Percentiles rank a stretch among this genome's conserved stretches.
These are phyloP conservation scores for Poecile atricapillus DNA, from an alignment of 2,113 vertebrate genomes.

Conservation along the genomic window DNA sequence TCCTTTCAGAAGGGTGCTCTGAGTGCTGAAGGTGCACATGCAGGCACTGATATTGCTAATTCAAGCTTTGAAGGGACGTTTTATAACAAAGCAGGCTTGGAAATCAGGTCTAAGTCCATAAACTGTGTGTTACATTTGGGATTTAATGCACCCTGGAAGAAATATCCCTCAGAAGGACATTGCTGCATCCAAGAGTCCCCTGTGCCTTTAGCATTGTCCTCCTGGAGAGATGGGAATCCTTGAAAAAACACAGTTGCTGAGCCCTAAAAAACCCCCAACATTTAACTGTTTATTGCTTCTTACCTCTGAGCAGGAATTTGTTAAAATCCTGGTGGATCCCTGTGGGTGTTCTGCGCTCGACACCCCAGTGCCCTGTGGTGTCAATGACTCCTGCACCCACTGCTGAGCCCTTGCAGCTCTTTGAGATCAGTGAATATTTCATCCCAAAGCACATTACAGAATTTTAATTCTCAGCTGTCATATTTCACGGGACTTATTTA, in stretches of 20 bases:
- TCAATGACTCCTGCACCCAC: neutral
- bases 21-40: neutral
- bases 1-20: neutral
- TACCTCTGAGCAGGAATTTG: neutral
- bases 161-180: neutral
- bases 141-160: neutral
- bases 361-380: neutral
- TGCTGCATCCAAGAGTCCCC: neutral
- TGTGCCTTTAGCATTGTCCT: neutral
- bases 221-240: neutral
- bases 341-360: neutral
- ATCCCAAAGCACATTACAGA: neutral
- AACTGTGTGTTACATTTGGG: neutral
- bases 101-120: neutral
- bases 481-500: neutral
- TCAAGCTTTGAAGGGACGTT: neutral
- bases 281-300: neutral
- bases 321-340: neutral
- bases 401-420: neutral
- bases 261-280: neutral
- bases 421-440: neutral
- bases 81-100: neutral
- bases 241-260: neutral
- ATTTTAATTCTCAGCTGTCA: neutral
- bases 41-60: neutral